phyloP scores from a whole-genome alignment of 2,113 vertebrate species.

The Ammodytes dubius region DNA sequence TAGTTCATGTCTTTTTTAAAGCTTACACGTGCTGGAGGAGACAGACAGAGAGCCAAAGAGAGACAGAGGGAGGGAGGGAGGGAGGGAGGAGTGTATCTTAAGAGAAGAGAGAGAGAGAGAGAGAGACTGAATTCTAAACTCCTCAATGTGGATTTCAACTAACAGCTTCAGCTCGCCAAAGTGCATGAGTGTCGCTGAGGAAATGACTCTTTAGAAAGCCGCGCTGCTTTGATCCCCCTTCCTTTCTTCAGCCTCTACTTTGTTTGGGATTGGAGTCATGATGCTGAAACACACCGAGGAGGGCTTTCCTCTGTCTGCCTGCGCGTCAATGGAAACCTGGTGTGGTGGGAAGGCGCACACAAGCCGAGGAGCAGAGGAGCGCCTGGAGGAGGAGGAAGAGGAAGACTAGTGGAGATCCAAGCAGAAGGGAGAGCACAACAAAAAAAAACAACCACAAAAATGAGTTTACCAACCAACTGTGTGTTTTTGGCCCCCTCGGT shows the following conservation, averaged over 20 bases:
- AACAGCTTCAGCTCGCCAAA: slow-evolving; percentile 23
- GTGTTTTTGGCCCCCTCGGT: slow-evolving; percentile 67
- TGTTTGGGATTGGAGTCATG: slow-evolving; percentile 53
- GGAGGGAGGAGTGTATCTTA: slow-evolving; percentile 54
- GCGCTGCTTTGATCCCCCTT: slow-evolving; percentile 11
- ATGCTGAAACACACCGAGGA: slow-evolving; percentile 43
- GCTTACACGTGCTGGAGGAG: slow-evolving; percentile 57
- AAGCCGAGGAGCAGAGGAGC: slow-evolving; percentile 43
- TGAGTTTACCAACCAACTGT: slow-evolving; percentile 86
- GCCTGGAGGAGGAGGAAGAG: slow-evolving; percentile 35
- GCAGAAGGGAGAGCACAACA: slow-evolving; percentile 18
- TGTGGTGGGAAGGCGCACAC: slow-evolving; percentile 33
- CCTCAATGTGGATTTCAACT: slow-evolving; percentile 49
- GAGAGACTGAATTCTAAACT: slow-evolving; percentile 12
- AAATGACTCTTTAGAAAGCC: slow-evolving; percentile 40
- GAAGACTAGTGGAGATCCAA: slow-evolving; percentile 44
- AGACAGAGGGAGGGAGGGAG: slow-evolving; percentile 14
- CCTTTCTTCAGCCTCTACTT: slow-evolving; percentile 1
- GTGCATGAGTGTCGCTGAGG: slow-evolving; percentile 37
- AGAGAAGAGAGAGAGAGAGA: slow-evolving; percentile 46
- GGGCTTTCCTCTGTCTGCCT: slow-evolving; percentile 59
- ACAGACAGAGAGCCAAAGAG: slow-evolving; percentile 38
- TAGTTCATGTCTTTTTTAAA: slow-evolving; percentile 67
- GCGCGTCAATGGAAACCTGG: slow-evolving; percentile 66
- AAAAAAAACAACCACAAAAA: slow-evolving; percentile 56